phyloP scores from a whole-genome alignment of 2,113 vertebrate species.

The Chrysemys picta region DNA sequence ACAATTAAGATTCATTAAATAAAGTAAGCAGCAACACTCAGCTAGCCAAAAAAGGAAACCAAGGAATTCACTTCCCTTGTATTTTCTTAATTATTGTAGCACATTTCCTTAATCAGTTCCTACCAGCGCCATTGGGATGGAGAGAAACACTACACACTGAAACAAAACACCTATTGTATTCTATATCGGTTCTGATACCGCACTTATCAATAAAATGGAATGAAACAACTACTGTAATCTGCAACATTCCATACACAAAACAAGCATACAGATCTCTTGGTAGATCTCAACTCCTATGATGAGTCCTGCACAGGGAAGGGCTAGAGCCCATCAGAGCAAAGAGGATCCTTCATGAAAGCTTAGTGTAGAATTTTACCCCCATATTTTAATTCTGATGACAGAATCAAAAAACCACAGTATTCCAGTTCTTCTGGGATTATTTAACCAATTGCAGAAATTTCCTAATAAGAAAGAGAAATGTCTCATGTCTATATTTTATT shows the following conservation, averaged over 20 bases:
- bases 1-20: background rate
- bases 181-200: background rate
- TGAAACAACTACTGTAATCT: constrained; percentile 11
- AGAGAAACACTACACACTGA: background rate
- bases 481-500: background rate
- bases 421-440: background rate
- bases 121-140: background rate
- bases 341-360: background rate
- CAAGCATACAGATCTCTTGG: background rate
- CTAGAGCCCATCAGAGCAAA: background rate
- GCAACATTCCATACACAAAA: background rate
- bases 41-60: background rate
- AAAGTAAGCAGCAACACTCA: background rate
- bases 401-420: background rate
- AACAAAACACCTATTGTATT: background rate
- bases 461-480: background rate
- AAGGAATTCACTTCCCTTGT: background rate
- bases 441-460: background rate
- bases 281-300: background rate
- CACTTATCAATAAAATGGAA: background rate
- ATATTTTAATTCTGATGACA: background rate
- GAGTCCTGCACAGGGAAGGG: background rate
- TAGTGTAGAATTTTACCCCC: background rate
- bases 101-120: background rate
- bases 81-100: background rate